Percentiles rank a stretch among this genome's conserved stretches.
These are phyloP conservation scores for Buathra laborator DNA, from an alignment of 2,888 invertebrate genomes.

Conservation along the genomic window DNA sequence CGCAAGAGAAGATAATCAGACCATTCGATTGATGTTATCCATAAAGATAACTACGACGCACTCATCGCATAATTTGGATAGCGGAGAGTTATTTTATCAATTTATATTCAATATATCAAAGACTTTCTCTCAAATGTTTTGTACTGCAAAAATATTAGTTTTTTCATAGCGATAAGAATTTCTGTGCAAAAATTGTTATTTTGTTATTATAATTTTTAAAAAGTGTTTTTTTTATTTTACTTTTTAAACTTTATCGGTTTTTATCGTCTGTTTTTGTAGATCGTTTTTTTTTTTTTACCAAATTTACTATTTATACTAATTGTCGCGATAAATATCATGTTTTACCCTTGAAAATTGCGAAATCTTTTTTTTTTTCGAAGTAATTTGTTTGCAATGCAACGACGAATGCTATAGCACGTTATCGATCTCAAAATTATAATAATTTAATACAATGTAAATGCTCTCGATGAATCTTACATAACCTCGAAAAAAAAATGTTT, in stretches of 20 bases:
- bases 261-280: not conserved
- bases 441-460: no score
- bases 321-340: no score
- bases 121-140: no score
- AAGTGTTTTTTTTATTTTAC: not conserved
- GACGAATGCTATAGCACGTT: no score
- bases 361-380: no score
- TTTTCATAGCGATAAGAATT: not conserved
- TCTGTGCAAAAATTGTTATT: not conserved
- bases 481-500: not conserved
- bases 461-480: not conserved
- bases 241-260: no score
- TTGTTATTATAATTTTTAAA: not conserved
- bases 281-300: not conserved
- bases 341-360: no score
- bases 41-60: not conserved
- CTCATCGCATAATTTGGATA: not conserved
- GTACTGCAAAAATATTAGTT: not conserved
- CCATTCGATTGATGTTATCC: not conserved
- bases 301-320: no score
- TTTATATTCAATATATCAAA: not conserved
- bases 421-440: no score
- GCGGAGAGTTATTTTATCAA: not conserved
- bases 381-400: no score
- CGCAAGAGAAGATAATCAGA: not conserved